These are phyloP conservation scores for Diaphora mendica DNA, from an alignment of 2,888 invertebrate species.

Conservation along the genomic window DNA sequence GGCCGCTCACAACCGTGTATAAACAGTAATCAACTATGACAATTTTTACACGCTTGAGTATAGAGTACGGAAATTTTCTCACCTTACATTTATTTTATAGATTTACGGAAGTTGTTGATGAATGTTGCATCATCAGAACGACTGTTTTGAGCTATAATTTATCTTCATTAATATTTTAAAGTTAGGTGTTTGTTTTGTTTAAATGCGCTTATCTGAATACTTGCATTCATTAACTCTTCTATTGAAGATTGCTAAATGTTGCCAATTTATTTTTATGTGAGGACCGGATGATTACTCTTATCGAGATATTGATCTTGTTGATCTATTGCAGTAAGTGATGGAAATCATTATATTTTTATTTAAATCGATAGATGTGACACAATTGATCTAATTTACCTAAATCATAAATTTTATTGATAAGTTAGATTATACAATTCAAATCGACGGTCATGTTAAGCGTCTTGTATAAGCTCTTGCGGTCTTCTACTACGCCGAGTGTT, in stretches of 20 bases:
- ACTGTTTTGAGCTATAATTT: conserved; percentile 1
- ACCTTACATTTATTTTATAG: conserved; percentile 38
- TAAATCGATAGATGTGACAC: neutral
- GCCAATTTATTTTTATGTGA: neutral
- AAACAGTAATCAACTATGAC: conserved; percentile 52
- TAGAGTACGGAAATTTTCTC: conserved; percentile 45
- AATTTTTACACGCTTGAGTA: conserved; percentile 47
- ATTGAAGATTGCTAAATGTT: neutral
- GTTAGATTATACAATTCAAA: neutral
- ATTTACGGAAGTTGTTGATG: conserved; percentile 42
- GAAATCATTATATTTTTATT: neutral
- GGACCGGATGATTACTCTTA: neutral
- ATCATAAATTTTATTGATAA: neutral
- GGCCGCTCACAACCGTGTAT: conserved; percentile 38
- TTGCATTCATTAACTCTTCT: neutral
- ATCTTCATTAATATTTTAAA: neutral
- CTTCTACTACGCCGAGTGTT: too few relatives aligned
- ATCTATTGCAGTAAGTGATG: neutral
- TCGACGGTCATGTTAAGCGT: neutral
- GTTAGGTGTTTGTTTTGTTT: neutral
- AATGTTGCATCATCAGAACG: conserved; percentile 35
- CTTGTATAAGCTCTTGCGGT: too few relatives aligned
- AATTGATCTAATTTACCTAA: neutral
- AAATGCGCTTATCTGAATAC: neutral
- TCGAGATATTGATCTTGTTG: neutral